Base-by-base conservation (phyloP, 1,140 invertebrate genomes). In the Drosophila dunni region DNA sequence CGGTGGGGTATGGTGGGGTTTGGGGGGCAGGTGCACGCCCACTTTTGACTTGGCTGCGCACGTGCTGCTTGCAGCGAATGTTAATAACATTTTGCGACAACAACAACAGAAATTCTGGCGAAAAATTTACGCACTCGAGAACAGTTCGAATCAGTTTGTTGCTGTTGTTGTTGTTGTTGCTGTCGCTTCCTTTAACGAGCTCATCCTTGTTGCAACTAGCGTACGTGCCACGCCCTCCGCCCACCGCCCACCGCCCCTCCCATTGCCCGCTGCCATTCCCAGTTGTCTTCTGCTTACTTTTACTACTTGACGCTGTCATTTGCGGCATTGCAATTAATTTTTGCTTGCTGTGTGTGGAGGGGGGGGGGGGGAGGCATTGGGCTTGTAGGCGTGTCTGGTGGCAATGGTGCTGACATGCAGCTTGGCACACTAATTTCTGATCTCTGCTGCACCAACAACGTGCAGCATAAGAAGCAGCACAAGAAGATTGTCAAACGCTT, bases 241-340 rank as follows among this genome's bases (percentile, higher is more conserved):
- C n/a, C n/a, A n/a, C n/a, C n/a, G n/a, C n/a, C n/a, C n/a, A n/a
- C n/a, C 45, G 46, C 64, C 0, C 20, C 9, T 24, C 1, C 61
- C 58, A 40, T 57, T 48, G 45, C 75, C 38, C 58, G n/a, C 56
- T 34, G 7, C 51, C 46, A 44, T 58, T 45, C 50, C 40, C 36
- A 58, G 46, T 44, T 60, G 46, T 66, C 46, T 71, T 66, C 76
- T 82, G 83, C 83, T 86, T 88, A 86, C 83, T 88, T 88, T 88
- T 88, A 88, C 83, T 88, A 88, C 83, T 88, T 88, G 83, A 88
- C 79, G 83, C 83, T 88, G 83, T 88, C 83, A 88, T 88, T 88
- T 88, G 83, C 83, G 83, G 83, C 79, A 88, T 88, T 88, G 83
- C 83, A 88, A 88, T 88, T 88, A 88, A 88, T 88, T 88, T 88